Conservation (phyloP, 2,888 invertebrate species). For the Andrena minutula region DNA sequence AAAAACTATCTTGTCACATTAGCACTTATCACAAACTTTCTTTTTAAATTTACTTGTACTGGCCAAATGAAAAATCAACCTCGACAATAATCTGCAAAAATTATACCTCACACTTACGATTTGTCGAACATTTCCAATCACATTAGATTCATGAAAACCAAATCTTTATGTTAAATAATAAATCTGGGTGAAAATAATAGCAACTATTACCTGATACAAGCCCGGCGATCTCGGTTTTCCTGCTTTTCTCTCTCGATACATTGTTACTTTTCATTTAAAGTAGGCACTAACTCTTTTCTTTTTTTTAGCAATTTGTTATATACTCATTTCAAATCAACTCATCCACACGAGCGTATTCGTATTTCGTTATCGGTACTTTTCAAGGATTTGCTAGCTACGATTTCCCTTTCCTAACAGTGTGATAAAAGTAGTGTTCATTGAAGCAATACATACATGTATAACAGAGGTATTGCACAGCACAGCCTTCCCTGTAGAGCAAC, state of each 20-base stretch:
- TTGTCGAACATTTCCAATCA: not conserved
- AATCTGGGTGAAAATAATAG: slow-evolving; percentile 15
- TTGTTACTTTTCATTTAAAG: not conserved
- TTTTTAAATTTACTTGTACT: not conserved
- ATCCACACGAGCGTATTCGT: slow-evolving; percentile 4
- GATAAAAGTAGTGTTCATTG: slow-evolving; percentile 2
- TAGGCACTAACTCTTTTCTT: not conserved
- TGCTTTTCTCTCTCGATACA: slow-evolving; percentile 2
- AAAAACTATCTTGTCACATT: slow-evolving; percentile 5
- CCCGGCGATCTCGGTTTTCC: not conserved
- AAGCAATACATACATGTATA: slow-evolving; percentile 46
- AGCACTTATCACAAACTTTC: slow-evolving; percentile 1
- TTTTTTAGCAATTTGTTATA: not conserved
- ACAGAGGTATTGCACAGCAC: slow-evolving; percentile 11
- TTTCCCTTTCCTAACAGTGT: slow-evolving; percentile 20
- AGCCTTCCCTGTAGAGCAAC: slow-evolving; percentile 5
- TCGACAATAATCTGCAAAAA: slow-evolving; percentile 31
- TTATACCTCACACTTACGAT: not conserved
- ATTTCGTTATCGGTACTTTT: not conserved
- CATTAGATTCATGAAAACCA: not conserved
- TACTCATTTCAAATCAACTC: slow-evolving; percentile 1
- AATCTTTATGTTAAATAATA: not conserved
- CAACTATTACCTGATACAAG: slow-evolving; percentile 27
- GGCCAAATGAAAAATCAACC: not conserved
- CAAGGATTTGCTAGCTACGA: not conserved